phyloP scores from a whole-genome alignment of 2,113 vertebrate genomes.

The Menidia beryllina region DNA sequence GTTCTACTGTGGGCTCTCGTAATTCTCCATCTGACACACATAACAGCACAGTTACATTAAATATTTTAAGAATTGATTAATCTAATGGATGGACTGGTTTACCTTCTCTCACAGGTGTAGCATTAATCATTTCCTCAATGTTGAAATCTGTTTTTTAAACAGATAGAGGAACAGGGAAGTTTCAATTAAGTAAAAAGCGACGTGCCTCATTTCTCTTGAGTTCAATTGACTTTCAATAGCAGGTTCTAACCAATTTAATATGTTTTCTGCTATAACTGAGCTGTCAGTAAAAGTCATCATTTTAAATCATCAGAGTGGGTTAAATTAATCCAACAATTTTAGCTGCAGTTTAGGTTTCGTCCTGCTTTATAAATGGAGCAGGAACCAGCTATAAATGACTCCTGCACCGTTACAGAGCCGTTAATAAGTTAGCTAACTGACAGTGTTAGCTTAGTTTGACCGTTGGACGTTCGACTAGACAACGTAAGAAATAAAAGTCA shows the following conservation, averaged over 20 bases:
- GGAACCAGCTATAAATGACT: background rate
- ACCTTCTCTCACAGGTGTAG: conserved; percentile 10
- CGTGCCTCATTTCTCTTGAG: too few relatives aligned
- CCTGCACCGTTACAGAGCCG: too few relatives aligned
- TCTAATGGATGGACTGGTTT: background rate
- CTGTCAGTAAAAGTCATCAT: too few relatives aligned
- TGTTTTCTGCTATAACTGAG: too few relatives aligned
- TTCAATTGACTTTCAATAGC: too few relatives aligned
- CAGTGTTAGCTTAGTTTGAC: conserved; percentile 5
- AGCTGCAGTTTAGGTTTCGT: too few relatives aligned
- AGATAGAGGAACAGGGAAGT: background rate
- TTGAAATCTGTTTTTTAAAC: conserved; percentile 27
- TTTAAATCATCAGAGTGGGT: too few relatives aligned
- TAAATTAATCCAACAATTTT: too few relatives aligned
- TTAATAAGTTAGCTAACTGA: background rate
- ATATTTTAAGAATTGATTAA: background rate
- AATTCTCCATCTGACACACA: conserved; percentile 27
- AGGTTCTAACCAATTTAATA: too few relatives aligned
- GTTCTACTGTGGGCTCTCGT: conserved; percentile 50
- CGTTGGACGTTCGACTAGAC: too few relatives aligned
- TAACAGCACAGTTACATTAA: background rate
- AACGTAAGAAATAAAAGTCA: too few relatives aligned
- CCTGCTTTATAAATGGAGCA: too few relatives aligned
- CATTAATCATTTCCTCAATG: conserved; percentile 31
- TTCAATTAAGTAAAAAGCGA: background rate